A percentile compares a stretch with the other conserved stretches of the same genome.
Evolutionary conservation across 2,113 vertebrate species (phyloP).

Genomic region (Xenopus tropicalis): DNA sequence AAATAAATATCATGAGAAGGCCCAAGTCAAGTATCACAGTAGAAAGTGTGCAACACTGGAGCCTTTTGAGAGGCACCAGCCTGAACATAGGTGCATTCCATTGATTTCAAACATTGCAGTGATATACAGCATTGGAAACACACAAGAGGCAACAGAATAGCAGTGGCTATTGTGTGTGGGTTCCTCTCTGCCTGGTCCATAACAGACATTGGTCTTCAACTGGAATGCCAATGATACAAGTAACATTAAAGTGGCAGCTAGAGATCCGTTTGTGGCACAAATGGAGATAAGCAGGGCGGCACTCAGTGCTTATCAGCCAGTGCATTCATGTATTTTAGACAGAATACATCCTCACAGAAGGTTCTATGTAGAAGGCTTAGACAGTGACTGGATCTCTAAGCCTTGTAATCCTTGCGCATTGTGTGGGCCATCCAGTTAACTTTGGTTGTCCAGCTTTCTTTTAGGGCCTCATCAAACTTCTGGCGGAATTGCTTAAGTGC

Average conservation of each 20-base stretch:
- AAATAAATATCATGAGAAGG: slow-evolving; percentile 17
- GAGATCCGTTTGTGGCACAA: not conserved
- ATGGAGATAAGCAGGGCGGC: not conserved
- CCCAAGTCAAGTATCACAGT: slow-evolving; percentile 5
- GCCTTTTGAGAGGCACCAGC: slow-evolving; percentile 1
- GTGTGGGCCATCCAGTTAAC: slow-evolving; percentile 99
- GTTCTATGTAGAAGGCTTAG: slow-evolving; percentile 44
- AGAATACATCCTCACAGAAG: not conserved
- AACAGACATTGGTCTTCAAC: not conserved
- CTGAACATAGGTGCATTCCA: not conserved
- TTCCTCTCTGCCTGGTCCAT: not conserved
- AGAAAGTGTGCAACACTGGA: slow-evolving; percentile 34
- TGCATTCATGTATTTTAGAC: not conserved
- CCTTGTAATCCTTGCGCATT: slow-evolving; percentile 94
- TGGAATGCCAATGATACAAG: not conserved
- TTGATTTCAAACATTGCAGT: not conserved
- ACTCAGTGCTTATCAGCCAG: not conserved
- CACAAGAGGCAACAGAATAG: slow-evolving; percentile 3
- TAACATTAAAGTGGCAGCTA: not conserved
- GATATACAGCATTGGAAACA: not conserved
- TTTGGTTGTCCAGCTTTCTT: slow-evolving; percentile 99
- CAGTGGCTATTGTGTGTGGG: not conserved
- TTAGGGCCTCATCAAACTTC: slow-evolving; percentile 95
- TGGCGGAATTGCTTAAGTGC: slow-evolving; percentile 97
- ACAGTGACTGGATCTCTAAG: slow-evolving; percentile 59